These are phyloP conservation scores for Limulus polyphemus DNA, from an alignment of 2,888 invertebrate species.

Conservation along the genomic window DNA sequence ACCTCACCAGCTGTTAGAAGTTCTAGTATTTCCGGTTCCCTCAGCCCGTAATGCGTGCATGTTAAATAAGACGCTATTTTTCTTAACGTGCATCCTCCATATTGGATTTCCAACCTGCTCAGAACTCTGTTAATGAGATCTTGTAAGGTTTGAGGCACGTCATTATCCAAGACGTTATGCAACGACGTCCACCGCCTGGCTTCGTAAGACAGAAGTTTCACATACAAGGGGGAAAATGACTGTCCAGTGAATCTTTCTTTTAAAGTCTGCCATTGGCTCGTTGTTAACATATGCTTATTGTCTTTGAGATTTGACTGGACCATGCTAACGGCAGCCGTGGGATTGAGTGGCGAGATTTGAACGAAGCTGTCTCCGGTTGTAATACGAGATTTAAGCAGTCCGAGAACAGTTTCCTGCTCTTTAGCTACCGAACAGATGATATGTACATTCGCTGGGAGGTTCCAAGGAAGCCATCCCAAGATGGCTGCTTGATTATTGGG, in stretches of 20 bases:
- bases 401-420: conserved; percentile 22
- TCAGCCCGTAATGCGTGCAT: conserved; percentile 66
- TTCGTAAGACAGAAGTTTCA: conserved; percentile 11
- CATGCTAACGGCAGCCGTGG: conserved; percentile 17
- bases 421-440: conserved; percentile 46
- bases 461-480: conserved; percentile 64
- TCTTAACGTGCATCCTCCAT: conserved; percentile 18
- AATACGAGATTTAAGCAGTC: conserved; percentile 25
- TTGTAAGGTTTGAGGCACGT: conserved; percentile 18
- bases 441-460: conserved; percentile 64
- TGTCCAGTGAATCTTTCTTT: conserved; percentile 8
- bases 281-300: conserved; percentile 19
- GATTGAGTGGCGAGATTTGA: conserved; percentile 16
- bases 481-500: conserved; percentile 50
- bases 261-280: conserved; percentile 20
- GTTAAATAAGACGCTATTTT: conserved; percentile 46
- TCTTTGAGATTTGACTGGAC: conserved; percentile 24
- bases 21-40: conserved; percentile 66
- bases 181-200: conserved; percentile 16
- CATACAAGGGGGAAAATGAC: conserved; percentile 15
- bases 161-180: conserved; percentile 9
- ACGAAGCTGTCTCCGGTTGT: conserved; percentile 25
- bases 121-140: conserved; percentile 20
- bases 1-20: conserved; percentile 46
- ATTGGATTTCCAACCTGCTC: conserved; percentile 19